Base-by-base conservation (phyloP, 2,797 vertebrate species). In the Hyperoplus lanceolatus region DNA sequence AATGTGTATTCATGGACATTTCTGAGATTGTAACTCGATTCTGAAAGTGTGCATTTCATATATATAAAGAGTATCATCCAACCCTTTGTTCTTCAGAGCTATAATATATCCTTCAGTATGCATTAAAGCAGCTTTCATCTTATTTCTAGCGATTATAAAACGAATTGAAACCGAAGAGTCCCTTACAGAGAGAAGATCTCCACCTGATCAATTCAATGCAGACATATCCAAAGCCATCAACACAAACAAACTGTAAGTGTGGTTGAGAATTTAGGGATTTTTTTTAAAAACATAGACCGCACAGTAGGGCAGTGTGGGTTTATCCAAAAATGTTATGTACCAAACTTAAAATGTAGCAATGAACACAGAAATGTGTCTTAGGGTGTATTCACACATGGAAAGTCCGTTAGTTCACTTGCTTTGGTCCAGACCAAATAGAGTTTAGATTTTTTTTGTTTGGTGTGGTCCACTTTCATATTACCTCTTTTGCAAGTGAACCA, bases 1-100 rank as follows among this genome's bases (percentile, higher is more conserved):
- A 51, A 55, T 18, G 41, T 56, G 18, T 18, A 36, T 59, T 12
- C 70, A 80, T 70, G 50, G 67, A 66, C 13, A 80, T 74, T 46
- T 70, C 4, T 36, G 13, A 74, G 48, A 60, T 53, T 75, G 60
- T 56, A 68, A 46, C 13, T 67, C 10, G 16, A 77, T 75, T 84
- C 41, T 66, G 12, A 72, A 41, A 41, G n/a, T 58, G 46, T 62
- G 15, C 21, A 41, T 60, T 59, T 80, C 12, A 63, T 67, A 18
- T 11, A 16, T 11, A 16, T 12, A 58, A 4, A 55, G 12, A 21
- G 41, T 15, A 39, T 53, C 46, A 49, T 55, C 50, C 38, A 54
- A 18, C 16, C 49, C 6, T 36, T 61, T 78, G 12, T 70, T 61
- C 42, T 6, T 58, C 10, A 38, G 5, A 6, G 75, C 10, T 42